Evolutionary conservation across 2,888 invertebrate genomes (phyloP).

Genomic region (Scrobipalpa atriplicella): DNA sequence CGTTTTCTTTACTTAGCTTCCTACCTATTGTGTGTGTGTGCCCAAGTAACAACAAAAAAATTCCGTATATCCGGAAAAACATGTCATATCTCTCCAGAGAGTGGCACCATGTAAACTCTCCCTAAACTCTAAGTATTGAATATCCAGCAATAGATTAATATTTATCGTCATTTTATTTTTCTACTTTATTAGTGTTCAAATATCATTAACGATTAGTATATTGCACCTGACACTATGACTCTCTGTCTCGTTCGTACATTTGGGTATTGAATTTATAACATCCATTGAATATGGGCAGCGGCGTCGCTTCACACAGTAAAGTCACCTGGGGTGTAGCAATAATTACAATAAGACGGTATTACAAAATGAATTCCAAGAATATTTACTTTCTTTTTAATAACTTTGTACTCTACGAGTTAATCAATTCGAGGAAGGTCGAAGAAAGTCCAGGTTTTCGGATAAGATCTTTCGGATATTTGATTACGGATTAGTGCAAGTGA

Average conservation of each 20-base stretch:
- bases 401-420: constrained; percentile 58
- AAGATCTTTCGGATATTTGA: constrained; percentile 20
- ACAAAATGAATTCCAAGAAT: constrained; percentile 57
- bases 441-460: constrained; percentile 46
- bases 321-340: constrained; percentile 58
- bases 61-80: no score
- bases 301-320: constrained; percentile 57
- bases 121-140: constrained; percentile 56
- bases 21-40: no score
- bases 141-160: constrained; percentile 71
- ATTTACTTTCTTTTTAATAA: constrained; percentile 64
- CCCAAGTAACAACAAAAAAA: no score
- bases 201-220: constrained; percentile 75
- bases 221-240: constrained; percentile 57
- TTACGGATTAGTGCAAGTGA: constrained; percentile 35
- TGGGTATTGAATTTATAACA: constrained; percentile 65
- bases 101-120: constrained; percentile 53
- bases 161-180: constrained; percentile 75
- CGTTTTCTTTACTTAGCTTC: no score
- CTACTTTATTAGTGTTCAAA: constrained; percentile 75
- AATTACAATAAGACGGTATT: constrained; percentile 53
- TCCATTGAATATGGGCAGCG: constrained; percentile 47
- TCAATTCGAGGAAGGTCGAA: constrained; percentile 54
- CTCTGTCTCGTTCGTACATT: constrained; percentile 48
- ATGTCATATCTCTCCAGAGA: background rate